These are phyloP conservation scores for Tamias sibiricus DNA, from an alignment of 2,113 vertebrate genomes.

Conservation along the genomic window DNA sequence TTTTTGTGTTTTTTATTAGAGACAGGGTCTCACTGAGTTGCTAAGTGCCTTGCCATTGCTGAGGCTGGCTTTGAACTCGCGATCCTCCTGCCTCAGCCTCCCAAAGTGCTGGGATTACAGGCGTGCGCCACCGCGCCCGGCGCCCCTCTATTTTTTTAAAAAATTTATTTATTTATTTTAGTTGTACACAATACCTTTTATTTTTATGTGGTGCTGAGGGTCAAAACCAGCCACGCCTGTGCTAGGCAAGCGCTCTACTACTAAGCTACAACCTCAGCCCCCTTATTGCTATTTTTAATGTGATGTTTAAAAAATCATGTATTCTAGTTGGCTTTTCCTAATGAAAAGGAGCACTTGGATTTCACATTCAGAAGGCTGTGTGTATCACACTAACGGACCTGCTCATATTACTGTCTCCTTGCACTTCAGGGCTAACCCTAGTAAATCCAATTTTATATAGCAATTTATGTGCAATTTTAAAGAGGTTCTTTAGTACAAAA, in stretches of 20 bases:
- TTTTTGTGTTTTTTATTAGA: too few relatives aligned
- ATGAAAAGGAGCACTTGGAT: not conserved
- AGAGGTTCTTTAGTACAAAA: not conserved
- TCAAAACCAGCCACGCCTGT: too few relatives aligned
- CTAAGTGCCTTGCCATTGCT: too few relatives aligned
- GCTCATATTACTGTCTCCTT: not conserved
- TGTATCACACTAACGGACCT: not conserved
- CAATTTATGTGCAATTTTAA: not conserved
- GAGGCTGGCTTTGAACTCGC: too few relatives aligned
- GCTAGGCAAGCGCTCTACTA: not conserved
- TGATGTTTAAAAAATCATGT: not conserved
- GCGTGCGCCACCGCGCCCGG: too few relatives aligned
- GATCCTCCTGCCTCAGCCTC: too few relatives aligned
- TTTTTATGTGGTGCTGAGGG: not conserved
- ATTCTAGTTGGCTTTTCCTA: not conserved
- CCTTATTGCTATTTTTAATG: not conserved
- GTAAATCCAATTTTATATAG: constrained; percentile 14
- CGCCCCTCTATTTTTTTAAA: too few relatives aligned
- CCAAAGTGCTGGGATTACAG: too few relatives aligned
- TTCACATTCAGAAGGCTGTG: not conserved
- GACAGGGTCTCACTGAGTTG: too few relatives aligned
- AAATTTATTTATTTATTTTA: too few relatives aligned
- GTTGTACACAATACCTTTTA: too few relatives aligned
- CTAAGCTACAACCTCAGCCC: not conserved
- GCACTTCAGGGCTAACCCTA: not conserved